Conservation (phyloP, 2,797 vertebrate genomes). For the Enteromius treurensis region DNA sequence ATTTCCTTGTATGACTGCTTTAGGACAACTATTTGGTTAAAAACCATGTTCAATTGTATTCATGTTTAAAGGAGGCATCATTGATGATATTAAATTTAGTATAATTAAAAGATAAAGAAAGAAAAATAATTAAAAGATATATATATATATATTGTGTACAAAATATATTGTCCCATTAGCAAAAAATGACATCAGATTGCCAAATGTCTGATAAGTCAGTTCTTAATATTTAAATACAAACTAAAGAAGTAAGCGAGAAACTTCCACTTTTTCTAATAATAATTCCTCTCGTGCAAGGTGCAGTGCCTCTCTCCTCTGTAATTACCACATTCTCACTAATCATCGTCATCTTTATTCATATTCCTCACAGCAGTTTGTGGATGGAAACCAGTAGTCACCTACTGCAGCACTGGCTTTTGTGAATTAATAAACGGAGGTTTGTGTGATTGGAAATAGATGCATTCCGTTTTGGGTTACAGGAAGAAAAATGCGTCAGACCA, state of each 20-base stretch:
- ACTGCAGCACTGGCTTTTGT: constrained; percentile 18
- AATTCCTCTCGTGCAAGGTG: neutral
- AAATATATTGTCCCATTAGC: neutral
- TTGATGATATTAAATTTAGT: neutral
- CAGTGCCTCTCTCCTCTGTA: constrained; percentile 12
- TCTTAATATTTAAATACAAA: neutral
- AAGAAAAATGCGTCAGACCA: constrained; percentile 45
- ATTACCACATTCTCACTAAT: constrained; percentile 42
- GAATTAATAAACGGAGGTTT: neutral
- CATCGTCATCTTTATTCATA: constrained; percentile 47
- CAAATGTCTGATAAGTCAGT: neutral
- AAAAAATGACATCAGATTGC: neutral
- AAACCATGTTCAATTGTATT: neutral
- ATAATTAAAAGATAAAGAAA: too few relatives aligned
- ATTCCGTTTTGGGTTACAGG: constrained; percentile 20
- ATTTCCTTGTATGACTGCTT: too few relatives aligned
- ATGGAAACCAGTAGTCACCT: constrained; percentile 19
- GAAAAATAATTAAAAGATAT: too few relatives aligned
- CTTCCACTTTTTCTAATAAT: neutral
- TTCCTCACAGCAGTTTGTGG: constrained; percentile 24
- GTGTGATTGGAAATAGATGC: constrained; percentile 36
- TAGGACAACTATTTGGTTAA: neutral
- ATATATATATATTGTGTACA: neutral
- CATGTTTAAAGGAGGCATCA: neutral
- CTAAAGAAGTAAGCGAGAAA: neutral